phyloP scores from a whole-genome alignment of 2,113 vertebrate species.

The Terrapene triunguis region DNA sequence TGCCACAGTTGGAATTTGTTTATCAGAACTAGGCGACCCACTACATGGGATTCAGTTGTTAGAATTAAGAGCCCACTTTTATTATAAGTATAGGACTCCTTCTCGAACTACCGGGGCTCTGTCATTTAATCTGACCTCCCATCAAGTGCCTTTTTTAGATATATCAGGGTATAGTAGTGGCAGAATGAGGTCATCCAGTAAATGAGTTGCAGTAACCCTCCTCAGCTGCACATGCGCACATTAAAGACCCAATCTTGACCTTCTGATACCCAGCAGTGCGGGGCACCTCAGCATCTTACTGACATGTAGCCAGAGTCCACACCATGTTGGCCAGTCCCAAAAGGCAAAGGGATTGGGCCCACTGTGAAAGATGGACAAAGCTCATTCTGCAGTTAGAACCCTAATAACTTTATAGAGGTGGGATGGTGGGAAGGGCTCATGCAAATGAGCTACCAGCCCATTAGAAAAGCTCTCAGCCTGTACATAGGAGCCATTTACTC shows the following conservation, averaged over 20 bases:
- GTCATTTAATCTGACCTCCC: not conserved
- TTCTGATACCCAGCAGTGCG: not conserved
- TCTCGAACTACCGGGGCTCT: not conserved
- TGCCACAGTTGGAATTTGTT: not conserved
- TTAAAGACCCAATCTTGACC: not conserved
- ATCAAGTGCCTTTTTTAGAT: not conserved
- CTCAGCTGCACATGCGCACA: not conserved
- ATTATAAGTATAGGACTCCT: not conserved
- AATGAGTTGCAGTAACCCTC: not conserved
- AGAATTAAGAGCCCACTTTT: not conserved
- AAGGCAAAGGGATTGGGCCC: not conserved
- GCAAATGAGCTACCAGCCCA: not conserved
- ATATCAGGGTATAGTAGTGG: rapidly evolving
- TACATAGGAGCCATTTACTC: not conserved
- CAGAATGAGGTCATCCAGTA: not conserved
- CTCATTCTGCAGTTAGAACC: not conserved
- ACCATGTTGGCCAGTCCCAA: not conserved
- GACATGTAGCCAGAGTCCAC: not conserved
- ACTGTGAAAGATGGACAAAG: not conserved
- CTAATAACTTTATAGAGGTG: not conserved
- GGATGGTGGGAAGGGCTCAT: not conserved
- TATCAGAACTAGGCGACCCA: not conserved
- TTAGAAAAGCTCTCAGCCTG: not conserved
- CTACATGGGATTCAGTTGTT: not conserved
- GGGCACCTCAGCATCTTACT: not conserved